Evolutionary conservation across 2,888 invertebrate genomes (phyloP).

Genomic region (Mythimna loreyi): DNA sequence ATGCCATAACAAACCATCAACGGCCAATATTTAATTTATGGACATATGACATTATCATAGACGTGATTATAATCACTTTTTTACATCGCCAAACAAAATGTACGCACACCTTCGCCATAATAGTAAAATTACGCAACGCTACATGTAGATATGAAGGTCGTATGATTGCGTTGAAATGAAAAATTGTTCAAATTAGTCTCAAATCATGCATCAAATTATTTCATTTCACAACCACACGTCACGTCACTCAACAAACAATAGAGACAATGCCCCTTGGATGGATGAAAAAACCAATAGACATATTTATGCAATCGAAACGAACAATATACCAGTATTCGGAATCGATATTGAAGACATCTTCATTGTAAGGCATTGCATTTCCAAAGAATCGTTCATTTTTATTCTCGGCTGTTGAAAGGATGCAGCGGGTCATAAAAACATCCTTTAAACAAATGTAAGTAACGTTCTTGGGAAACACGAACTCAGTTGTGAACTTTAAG

Average conservation of each 20-base stretch:
- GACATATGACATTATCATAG: slow-evolving; percentile 24
- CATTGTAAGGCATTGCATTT: slow-evolving; percentile 51
- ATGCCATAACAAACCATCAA: slow-evolving; percentile 24
- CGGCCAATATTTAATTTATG: slow-evolving; percentile 25
- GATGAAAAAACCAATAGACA: slow-evolving; percentile 54
- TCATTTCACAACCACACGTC: slow-evolving; percentile 69
- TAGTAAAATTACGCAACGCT: slow-evolving; percentile 50
- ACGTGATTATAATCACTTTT: slow-evolving; percentile 38
- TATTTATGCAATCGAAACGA: slow-evolving; percentile 59
- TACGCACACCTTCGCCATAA: slow-evolving; percentile 24
- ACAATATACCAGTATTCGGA: slow-evolving; percentile 60
- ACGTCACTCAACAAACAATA: slow-evolving; percentile 57
- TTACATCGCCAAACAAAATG: slow-evolving; percentile 22
- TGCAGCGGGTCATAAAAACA: slow-evolving; percentile 52
- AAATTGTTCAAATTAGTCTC: slow-evolving; percentile 74
- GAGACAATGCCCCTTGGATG: slow-evolving; percentile 54
- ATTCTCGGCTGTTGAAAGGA: slow-evolving; percentile 49
- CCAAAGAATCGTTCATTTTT: slow-evolving; percentile 59
- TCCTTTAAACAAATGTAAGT: slow-evolving; percentile 49
- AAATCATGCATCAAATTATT: slow-evolving; percentile 68
- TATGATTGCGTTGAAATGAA: slow-evolving; percentile 71
- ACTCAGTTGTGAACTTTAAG: slow-evolving; percentile 10
- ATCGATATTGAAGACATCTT: slow-evolving; percentile 62
- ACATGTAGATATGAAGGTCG: slow-evolving; percentile 66
- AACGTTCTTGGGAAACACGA: slow-evolving; percentile 23